Conservation (phyloP, 2,113 vertebrate genomes). For the Laterallus jamaicensis region DNA sequence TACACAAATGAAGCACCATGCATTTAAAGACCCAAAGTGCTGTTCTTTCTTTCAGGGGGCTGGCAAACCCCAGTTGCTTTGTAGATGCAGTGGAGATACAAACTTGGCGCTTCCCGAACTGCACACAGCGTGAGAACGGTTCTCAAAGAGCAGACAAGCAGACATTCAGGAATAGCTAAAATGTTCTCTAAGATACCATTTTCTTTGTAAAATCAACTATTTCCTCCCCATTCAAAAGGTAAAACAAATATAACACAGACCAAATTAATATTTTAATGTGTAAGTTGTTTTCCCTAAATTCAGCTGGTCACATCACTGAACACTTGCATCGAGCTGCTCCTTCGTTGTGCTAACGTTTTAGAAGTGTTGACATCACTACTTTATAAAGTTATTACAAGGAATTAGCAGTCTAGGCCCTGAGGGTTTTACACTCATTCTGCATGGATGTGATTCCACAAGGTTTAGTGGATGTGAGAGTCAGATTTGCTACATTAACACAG, state of each 20-base stretch:
- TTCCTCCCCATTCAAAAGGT: neutral
- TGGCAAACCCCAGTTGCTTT: neutral
- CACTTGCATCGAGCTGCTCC: neutral
- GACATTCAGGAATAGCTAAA: neutral
- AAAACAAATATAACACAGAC: neutral
- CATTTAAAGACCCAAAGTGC: neutral
- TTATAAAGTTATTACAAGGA: slow-evolving; percentile 24
- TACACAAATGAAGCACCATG: rapidly evolving
- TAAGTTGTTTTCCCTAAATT: slow-evolving; percentile 6
- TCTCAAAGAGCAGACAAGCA: neutral
- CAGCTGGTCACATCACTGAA: slow-evolving; percentile 6
- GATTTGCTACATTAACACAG: neutral
- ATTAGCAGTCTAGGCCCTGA: slow-evolving; percentile 14
- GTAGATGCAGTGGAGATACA: neutral
- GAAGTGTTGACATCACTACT: slow-evolving; percentile 39
- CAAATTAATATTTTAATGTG: neutral
- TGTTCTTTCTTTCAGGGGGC: neutral
- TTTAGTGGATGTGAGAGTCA: neutral
- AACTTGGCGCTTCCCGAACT: neutral
- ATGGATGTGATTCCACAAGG: neutral
- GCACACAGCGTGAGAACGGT: neutral
- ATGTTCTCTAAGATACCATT: neutral
- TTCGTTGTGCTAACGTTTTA: neutral
- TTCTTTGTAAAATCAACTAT: neutral
- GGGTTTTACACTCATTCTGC: neutral